Evolutionary conservation across 2,797 vertebrate species (phyloP).

Genomic region (Hypotaenidia okinawae): DNA sequence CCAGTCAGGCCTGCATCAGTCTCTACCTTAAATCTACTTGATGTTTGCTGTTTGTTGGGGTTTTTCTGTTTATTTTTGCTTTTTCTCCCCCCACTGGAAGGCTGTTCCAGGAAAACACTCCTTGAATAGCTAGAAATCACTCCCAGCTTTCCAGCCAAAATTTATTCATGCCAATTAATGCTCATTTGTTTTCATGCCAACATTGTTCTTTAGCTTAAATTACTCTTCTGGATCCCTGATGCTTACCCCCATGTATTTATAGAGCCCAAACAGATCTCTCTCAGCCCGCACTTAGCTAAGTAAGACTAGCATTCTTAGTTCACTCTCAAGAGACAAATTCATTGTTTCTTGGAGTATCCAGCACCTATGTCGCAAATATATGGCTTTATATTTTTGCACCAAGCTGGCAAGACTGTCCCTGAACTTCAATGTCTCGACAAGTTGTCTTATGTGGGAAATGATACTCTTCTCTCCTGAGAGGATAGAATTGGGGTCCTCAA

Average conservation of each 20-base stretch:
- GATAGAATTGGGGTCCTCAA: accelerated
- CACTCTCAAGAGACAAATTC: not conserved
- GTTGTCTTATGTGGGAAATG: not conserved
- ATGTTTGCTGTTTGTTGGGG: not conserved
- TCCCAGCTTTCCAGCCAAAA: not conserved
- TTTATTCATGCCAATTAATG: not conserved
- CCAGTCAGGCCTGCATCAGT: not conserved
- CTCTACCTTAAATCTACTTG: not conserved
- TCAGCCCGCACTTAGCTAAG: not conserved
- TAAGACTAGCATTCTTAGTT: not conserved
- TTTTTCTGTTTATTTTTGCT: not conserved
- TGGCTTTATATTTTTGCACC: not conserved
- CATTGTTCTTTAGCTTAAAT: not conserved
- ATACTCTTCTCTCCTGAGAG: not conserved
- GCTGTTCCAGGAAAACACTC: not conserved
- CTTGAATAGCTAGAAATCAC: not conserved
- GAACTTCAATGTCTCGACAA: not conserved
- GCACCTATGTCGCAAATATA: not conserved
- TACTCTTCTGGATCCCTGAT: not conserved
- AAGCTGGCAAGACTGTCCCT: not conserved
- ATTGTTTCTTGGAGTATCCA: not conserved
- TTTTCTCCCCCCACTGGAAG: not conserved
- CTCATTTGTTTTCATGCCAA: not conserved
- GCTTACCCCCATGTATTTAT: not conserved
- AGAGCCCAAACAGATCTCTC: not conserved